phyloP scores from a whole-genome alignment of 2,113 vertebrate species.

The Hucho hucho region DNA sequence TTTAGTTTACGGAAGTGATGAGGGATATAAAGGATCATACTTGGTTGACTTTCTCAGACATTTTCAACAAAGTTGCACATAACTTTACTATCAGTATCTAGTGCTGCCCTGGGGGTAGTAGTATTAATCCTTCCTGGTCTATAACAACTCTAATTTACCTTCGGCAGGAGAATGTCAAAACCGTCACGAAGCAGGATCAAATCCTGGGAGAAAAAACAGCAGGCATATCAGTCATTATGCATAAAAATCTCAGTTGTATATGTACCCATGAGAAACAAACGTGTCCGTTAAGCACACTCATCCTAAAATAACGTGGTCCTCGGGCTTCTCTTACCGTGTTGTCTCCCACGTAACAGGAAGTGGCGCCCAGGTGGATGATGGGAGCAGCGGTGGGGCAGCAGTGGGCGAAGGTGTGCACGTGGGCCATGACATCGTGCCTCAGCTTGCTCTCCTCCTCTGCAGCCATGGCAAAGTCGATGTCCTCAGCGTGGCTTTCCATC shows the following conservation, averaged over 20 bases:
- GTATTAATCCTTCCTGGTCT: no score
- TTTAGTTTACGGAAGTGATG: not conserved
- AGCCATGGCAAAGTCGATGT: conserved; percentile 92
- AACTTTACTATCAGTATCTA: no score
- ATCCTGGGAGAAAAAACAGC: conserved; percentile 72
- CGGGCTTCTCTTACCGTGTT: conserved; percentile 80
- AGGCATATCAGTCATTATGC: not conserved
- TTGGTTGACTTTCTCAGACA: no score
- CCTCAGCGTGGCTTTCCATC: conserved; percentile 87
- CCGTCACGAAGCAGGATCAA: conserved; percentile 92
- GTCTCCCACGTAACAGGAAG: conserved; percentile 95
- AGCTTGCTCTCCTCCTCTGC: conserved; percentile 88
- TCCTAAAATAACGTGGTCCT: no score
- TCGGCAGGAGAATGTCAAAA: conserved; percentile 89
- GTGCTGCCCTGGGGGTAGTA: no score
- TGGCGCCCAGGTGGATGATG: conserved; percentile 96
- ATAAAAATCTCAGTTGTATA: no score
- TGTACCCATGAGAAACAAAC: no score
- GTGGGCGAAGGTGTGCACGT: conserved; percentile 92
- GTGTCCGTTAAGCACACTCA: no score
- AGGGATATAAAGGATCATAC: not conserved
- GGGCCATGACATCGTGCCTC: conserved; percentile 96
- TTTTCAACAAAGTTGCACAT: no score
- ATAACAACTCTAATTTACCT: conserved; percentile 77
- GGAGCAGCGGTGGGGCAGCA: conserved; percentile 90